Evolutionary conservation across 1,140 invertebrate species (phyloP), one percentile per base, ranked within the genome.

Genomic region (Adoxophyes honmai): DNA sequence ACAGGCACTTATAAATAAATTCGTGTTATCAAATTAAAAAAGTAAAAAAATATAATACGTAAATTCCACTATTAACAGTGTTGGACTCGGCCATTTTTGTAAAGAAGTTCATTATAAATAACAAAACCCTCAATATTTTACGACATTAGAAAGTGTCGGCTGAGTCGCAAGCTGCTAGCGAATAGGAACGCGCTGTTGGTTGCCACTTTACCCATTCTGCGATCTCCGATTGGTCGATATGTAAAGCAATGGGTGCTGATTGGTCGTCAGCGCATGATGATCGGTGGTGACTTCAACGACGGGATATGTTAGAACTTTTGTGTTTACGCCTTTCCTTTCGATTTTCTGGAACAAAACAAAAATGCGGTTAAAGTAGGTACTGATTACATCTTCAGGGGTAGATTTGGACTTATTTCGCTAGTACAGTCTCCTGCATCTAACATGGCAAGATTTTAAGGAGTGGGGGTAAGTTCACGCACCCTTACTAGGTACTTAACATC

Each of bases 321-420:
- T 0, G 18, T 16, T 33, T 48, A 48, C 42, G 42, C 42, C 16
- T 48, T 48, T 11, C 42, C 42, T 48, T 48, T 48, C 6, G 42
- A 48, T 28, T 16, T 16, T 1, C 42, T 48, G 42, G 21, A 48
- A 48, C 6, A 28, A 21, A 33, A 13, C 11, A 11, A 2, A 4
- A 13, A 38, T 4, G n/a, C 4, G 4, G 4, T n/a, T 38, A 9
- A 1, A 36, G 9, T 36, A 36, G 1, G 9, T 1, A 9, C 8
- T 36, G 8, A 34, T 36, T 36, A 9, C n/a, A 9, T 11, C n/a
- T 4, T n/a, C n/a, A n/a, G n/a, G n/a, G n/a, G n/a, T n/a, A n/a
- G n/a, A n/a, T n/a, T n/a, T n/a, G n/a, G n/a, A n/a, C n/a, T n/a
- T n/a, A n/a, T n/a, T n/a, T n/a, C n/a, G n/a, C n/a, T n/a, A n/a